Evolutionary conservation across 2,888 invertebrate species (phyloP).

Genomic region (Ophion ventricosus): DNA sequence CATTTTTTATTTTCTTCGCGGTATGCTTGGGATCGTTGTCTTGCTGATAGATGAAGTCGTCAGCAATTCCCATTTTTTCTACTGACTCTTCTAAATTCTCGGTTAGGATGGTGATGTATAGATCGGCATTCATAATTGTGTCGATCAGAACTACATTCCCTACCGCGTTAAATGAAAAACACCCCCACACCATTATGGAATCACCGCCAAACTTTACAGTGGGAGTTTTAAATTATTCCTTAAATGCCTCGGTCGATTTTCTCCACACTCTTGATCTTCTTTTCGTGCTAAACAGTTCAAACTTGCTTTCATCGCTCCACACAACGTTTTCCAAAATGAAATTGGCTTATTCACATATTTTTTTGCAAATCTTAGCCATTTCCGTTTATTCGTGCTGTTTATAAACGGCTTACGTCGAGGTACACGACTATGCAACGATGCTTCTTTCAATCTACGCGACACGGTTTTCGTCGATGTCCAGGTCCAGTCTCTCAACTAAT

Average conservation of each 20-base stretch:
- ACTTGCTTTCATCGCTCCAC: conserved; percentile 1
- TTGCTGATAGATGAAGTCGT: background rate
- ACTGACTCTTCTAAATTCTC: conserved; percentile 8
- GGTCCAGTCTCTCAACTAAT: conserved; percentile 3
- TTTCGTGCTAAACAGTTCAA: conserved; percentile 10
- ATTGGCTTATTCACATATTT: conserved; percentile 9
- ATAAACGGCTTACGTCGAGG: background rate
- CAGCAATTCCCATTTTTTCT: conserved; percentile 14
- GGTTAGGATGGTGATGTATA: conserved; percentile 8
- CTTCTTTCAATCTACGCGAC: conserved; percentile 4
- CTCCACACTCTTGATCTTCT: conserved; percentile 9
- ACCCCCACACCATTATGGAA: conserved; percentile 16
- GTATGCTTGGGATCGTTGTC: no score
- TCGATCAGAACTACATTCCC: conserved; percentile 8
- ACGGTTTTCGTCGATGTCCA: conserved; percentile 6
- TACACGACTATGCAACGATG: background rate
- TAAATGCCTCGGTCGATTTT: conserved; percentile 1
- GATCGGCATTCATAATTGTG: conserved; percentile 9
- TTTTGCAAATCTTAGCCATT: no score
- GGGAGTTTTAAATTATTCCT: background rate
- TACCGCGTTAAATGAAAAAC: conserved; percentile 5
- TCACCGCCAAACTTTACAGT: conserved; percentile 3
- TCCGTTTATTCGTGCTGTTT: conserved; percentile 7
- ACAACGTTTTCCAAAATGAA: conserved; percentile 12
- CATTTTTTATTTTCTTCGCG: background rate